Conservation (phyloP, 2,797 vertebrate genomes). For the Coendou prehensilis region DNA sequence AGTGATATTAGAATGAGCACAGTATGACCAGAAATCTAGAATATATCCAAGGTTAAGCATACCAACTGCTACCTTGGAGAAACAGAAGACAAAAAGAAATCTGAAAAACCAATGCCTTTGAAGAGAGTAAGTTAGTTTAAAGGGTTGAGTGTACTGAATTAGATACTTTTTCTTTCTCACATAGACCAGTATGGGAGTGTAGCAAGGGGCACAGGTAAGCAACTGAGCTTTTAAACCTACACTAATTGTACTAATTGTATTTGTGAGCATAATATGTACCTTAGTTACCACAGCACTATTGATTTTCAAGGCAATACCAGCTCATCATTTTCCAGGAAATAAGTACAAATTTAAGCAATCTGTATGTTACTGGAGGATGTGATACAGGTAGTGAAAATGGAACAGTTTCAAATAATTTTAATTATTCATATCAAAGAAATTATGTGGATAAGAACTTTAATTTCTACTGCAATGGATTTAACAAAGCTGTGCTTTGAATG, state of each 20-base stretch:
- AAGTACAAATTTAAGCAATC: background rate
- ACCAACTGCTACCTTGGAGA: background rate
- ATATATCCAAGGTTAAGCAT: background rate
- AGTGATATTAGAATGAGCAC: too few relatives aligned
- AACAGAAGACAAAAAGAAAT: background rate
- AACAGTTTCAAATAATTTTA: background rate
- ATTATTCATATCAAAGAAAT: background rate
- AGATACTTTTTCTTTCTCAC: background rate
- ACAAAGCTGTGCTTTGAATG: background rate
- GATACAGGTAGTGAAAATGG: background rate
- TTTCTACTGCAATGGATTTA: background rate
- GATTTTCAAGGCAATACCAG: background rate
- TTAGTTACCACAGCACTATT: background rate
- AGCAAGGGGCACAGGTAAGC: background rate
- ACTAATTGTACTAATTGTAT: too few relatives aligned
- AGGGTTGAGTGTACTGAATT: background rate
- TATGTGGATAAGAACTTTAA: background rate
- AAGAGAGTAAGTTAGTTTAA: background rate
- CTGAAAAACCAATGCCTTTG: background rate
- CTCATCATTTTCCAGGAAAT: background rate
- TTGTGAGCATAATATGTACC: background rate
- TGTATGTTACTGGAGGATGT: background rate
- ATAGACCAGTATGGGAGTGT: accelerated
- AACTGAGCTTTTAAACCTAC: background rate
- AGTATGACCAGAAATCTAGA: background rate